phyloP scores from a whole-genome alignment of 2,797 vertebrate genomes.

The Macropus fuliginosus region DNA sequence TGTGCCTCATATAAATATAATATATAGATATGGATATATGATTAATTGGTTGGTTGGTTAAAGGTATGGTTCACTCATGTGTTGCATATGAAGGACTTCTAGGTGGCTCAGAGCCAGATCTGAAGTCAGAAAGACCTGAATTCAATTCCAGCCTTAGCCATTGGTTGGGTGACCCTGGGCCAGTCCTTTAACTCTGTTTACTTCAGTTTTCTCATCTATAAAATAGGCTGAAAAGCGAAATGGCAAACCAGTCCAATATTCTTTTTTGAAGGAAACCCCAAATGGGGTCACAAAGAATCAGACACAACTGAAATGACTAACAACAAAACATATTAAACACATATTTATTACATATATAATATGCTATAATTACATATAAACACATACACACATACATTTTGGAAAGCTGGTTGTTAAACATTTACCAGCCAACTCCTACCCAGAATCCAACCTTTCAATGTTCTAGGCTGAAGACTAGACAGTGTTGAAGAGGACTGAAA shows the following conservation, averaged over 20 bases:
- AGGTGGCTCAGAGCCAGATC: neutral
- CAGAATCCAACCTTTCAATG: too few species aligned
- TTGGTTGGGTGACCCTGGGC: neutral
- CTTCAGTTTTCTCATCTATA: neutral
- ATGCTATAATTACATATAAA: neutral
- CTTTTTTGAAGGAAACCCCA: neutral
- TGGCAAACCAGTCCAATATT: neutral
- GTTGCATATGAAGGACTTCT: neutral
- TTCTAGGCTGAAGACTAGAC: too few species aligned
- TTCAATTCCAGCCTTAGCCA: neutral
- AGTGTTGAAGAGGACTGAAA: too few species aligned
- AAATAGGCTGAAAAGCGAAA: neutral
- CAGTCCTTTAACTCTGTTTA: neutral
- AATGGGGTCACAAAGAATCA: neutral
- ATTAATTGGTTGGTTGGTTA: neutral
- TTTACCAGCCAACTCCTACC: too few species aligned
- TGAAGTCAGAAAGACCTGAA: neutral
- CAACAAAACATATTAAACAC: neutral
- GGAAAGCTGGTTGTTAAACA: neutral
- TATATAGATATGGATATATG: neutral
- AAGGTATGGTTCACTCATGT: neutral
- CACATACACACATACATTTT: neutral
- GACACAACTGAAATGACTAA: neutral
- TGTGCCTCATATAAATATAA: neutral
- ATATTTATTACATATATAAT: neutral